phyloP scores from a whole-genome alignment of 2,888 invertebrate species.

The Schizotus pectinicornis region DNA sequence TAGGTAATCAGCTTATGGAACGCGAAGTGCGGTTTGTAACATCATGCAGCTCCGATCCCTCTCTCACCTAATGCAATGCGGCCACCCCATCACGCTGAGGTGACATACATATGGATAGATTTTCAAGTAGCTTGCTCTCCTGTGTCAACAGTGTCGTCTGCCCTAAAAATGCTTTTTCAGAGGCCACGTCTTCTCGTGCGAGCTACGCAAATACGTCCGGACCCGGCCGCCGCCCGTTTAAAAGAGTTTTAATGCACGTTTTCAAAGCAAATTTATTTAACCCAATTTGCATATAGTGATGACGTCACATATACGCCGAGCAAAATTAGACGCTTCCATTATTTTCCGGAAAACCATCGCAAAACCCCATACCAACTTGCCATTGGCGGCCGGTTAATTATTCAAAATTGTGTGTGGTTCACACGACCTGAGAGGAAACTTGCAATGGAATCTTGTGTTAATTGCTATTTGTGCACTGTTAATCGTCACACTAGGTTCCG shows the following conservation, averaged over 20 bases:
- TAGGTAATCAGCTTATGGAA: slow-evolving; percentile 18
- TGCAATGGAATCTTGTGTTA: no score
- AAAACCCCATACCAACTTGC: no score
- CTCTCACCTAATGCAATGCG: slow-evolving; percentile 13
- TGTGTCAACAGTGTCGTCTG: slow-evolving; percentile 25
- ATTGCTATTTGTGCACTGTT: no score
- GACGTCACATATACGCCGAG: not conserved
- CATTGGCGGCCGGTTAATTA: no score
- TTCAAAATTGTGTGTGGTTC: no score
- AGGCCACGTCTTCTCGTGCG: slow-evolving; percentile 23
- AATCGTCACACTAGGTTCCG: no score
- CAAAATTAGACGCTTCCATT: no score
- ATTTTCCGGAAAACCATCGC: no score
- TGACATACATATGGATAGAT: slow-evolving; percentile 30
- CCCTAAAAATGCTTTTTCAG: slow-evolving; percentile 28
- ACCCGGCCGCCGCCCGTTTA: slow-evolving; percentile 14
- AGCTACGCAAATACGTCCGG: slow-evolving; percentile 25
- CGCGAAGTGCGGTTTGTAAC: slow-evolving; percentile 11
- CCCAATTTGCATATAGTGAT: slow-evolving; percentile 27
- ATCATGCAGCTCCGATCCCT: no score
- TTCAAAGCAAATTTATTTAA: slow-evolving; percentile 32
- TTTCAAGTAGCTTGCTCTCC: slow-evolving; percentile 26
- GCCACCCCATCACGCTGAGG: slow-evolving; percentile 21
- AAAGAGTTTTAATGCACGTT: slow-evolving; percentile 32
- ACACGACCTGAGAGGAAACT: no score